Evolutionary conservation across 2,113 vertebrate species (phyloP).

Genomic region (Tetrao urogallus): DNA sequence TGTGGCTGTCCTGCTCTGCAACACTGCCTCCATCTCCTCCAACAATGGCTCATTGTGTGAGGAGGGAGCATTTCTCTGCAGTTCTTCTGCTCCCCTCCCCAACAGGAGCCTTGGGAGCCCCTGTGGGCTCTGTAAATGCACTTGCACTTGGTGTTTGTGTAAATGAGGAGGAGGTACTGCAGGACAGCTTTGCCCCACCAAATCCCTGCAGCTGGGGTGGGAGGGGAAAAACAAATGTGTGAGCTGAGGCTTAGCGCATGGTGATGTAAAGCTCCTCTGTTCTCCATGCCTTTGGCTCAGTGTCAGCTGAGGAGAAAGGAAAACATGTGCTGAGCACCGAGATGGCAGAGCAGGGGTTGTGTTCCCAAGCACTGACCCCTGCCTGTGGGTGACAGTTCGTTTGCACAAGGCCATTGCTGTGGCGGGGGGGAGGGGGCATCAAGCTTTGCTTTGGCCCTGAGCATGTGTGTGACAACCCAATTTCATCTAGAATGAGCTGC

Average conservation of each 20-base stretch:
- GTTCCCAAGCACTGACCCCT: background rate
- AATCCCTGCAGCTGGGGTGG: constrained; percentile 58
- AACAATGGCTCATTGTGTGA: constrained; percentile 77
- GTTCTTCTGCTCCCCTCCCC: background rate
- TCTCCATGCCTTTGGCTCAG: background rate
- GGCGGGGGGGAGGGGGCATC: background rate
- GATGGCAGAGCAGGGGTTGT: background rate
- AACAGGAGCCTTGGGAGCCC: constrained; percentile 18
- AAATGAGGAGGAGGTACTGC: background rate
- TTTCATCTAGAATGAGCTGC: background rate
- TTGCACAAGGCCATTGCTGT: background rate
- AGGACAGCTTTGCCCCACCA: constrained; percentile 45
- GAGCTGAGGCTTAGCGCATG: background rate
- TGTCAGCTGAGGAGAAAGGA: constrained; percentile 54
- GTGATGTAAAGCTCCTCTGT: constrained; percentile 70
- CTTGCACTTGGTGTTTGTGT: constrained; percentile 49
- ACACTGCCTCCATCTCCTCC: constrained; percentile 37
- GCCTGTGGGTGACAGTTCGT: background rate
- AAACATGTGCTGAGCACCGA: background rate
- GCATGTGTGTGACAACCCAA: background rate
- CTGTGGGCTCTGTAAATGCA: background rate
- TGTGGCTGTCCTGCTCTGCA: constrained; percentile 37
- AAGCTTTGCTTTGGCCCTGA: background rate
- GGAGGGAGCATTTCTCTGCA: background rate
- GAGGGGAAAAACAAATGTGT: constrained; percentile 49